Evolutionary conservation across 2,113 vertebrate species (phyloP), one percentile per base, ranked within the genome.

Genomic region (Mugil cephalus): DNA sequence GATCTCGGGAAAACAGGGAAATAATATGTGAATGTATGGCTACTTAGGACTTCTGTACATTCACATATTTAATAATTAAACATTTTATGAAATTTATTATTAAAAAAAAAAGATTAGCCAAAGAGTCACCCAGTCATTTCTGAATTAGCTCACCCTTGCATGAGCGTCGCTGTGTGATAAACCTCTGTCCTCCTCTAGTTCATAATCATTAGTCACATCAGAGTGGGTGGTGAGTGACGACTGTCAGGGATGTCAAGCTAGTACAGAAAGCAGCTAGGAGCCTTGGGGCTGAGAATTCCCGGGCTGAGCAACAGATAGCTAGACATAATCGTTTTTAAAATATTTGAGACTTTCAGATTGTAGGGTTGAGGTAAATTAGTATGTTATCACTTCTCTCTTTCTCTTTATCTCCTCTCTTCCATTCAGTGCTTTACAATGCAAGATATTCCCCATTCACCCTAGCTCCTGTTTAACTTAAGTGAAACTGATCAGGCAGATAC

Each of bases 401-500:
- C 8, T 21, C 11, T 51, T 19, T 19, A 8, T 47, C n/a, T 65
- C 17, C 18, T 9, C 50, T 45, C 10, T n/a, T 21, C 39, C 39
- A 1, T 77, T 72, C 24, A 34, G 18, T 51, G 14, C 62, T 47
- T 13, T 63, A 74, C 54, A 61, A 48, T 12, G 14, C 1, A 14
- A 71, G 38, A 36, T 53, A 48, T 50, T 70, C 74, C 69, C 61
- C 45, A 13, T 63, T 50, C 19, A 39, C 53, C 54, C 11, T 14
- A 39, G 47, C 56, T 69, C 55, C 42, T 83, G 74, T 83, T 85
- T 61, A 71, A 53, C 52, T 48, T 86, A 83, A 88, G 54, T 74
- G 72, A 87, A 91, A 78, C 81, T 71, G 86, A 90, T 87, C 71
- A 70, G 74, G 67, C 88, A 74, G 79, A 81, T 84, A 74, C 72